Base-by-base conservation (phyloP, 2,888 invertebrate species). In the Gari tellinella region DNA sequence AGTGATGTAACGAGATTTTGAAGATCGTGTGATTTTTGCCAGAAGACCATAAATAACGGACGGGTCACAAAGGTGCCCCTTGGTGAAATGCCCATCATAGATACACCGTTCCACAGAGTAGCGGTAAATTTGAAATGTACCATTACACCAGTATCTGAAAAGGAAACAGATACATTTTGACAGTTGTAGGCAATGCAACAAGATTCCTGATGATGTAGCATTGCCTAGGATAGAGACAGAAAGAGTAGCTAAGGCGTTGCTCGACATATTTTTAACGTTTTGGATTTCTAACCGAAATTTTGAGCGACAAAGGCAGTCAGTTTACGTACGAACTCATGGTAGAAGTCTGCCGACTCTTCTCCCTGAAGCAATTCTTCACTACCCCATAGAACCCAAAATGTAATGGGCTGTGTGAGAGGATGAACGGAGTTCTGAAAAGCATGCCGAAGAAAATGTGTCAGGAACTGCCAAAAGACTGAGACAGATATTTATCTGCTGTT, bases 121-220 rank as follows among this genome's bases (percentile, higher is more conserved):
- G 66, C 67, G 14, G 62, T 83, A 14, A 79, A 83, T 67, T 21
- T 83, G 3, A 46, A 76, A 8, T 79, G 79, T 23, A 75, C 78
- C n/a, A 76, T 83, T 25, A 21, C 43, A 4, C 68, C 75, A 12
- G 17, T 48, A 21, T 66, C 55, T 26, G 62, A 72, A 12, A 26
- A 19, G 78, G 75, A n/a, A 48, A 80, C 48, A 56, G 68, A 15
- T 82, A 82, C 55, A 69, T 82, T 12, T 41, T 82, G n/a, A 66
- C 52, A 1, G 1, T 80, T 5, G 68, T 75, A 1, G 79, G 83
- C 43, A 72, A 67, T 40, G 79, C 81, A 0, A 79, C 80, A 3
- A 55, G 80, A 37, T 81, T 45, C 66, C 69, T 10, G 78, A 73
- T 17, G 78, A 68, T 2, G 41, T 46, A 17, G 38, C 75, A 0